phyloP scores from a whole-genome alignment of 2,888 invertebrate genomes.

The Sylvicola fuscatus region DNA sequence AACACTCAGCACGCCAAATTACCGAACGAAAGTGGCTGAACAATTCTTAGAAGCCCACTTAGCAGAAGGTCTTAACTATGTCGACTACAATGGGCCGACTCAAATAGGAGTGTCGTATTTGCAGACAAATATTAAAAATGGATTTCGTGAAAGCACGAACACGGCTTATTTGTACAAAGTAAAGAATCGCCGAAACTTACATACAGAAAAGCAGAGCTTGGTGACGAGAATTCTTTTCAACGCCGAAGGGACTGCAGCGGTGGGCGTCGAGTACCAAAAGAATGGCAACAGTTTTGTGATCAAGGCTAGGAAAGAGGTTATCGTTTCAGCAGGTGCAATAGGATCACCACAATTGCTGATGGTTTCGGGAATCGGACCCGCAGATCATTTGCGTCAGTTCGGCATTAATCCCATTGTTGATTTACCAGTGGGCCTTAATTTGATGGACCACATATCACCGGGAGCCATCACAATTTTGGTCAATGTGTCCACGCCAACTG shows the following conservation, averaged over 20 bases:
- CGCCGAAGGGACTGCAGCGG: conserved; percentile 30
- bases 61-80: conserved; percentile 9
- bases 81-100: conserved; percentile 12
- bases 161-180: conserved; percentile 42
- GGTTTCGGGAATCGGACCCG: conserved; percentile 56
- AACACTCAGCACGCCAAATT: conserved; percentile 11
- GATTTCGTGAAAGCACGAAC: conserved; percentile 43
- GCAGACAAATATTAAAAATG: conserved; percentile 42
- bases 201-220: conserved; percentile 36
- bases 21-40: conserved; percentile 9
- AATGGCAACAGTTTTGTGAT: conserved; percentile 29
- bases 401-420: conserved; percentile 33
- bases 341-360: conserved; percentile 59
- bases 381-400: conserved; percentile 30
- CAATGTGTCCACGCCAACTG: too few species aligned
- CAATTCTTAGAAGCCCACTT: conserved; percentile 11
- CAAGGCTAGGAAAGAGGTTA: conserved; percentile 45
- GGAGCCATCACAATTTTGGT: conserved; percentile 14
- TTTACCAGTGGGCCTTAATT: conserved; percentile 40
- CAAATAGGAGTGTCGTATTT: conserved; percentile 33
- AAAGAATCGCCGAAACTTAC: conserved; percentile 35
- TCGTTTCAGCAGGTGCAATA: conserved; percentile 53
- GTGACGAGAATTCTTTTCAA: conserved; percentile 40
- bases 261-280: conserved; percentile 37
- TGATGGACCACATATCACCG: conserved; percentile 48